These are phyloP conservation scores for Pandion haliaetus DNA, from an alignment of 2,113 vertebrate genomes.

Conservation along the genomic window DNA sequence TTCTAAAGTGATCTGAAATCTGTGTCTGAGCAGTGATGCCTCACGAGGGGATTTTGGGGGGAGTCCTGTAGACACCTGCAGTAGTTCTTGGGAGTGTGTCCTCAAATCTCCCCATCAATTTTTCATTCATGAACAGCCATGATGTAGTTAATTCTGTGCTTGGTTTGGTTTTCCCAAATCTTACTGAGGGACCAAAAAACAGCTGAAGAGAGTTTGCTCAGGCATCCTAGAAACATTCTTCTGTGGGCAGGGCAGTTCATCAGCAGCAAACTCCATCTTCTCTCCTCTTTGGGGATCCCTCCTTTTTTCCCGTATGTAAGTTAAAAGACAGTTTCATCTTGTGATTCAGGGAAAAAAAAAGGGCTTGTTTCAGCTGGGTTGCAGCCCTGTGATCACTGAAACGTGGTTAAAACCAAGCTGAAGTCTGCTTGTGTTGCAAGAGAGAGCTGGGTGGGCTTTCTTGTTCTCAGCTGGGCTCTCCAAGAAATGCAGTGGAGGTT, in stretches of 20 bases:
- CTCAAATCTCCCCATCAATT: background rate
- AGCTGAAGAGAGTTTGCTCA: background rate
- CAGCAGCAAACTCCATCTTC: background rate
- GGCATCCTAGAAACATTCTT: background rate
- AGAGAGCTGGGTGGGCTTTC: background rate
- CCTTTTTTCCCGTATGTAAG: background rate
- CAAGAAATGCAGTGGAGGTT: rapidly evolving
- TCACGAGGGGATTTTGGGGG: rapidly evolving
- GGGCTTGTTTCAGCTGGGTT: background rate
- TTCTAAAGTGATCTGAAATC: background rate
- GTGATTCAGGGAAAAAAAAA: background rate
- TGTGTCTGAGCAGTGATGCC: background rate
- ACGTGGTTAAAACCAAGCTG: background rate
- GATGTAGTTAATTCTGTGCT: background rate
- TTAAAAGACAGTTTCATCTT: background rate
- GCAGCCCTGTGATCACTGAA: background rate
- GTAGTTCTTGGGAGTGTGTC: background rate
- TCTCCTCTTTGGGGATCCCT: background rate
- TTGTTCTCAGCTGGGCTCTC: background rate
- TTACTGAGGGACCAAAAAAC: background rate
- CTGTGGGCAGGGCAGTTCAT: background rate
- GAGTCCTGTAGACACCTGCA: background rate
- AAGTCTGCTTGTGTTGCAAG: background rate
- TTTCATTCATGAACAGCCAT: rapidly evolving
- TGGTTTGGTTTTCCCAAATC: background rate